Evolutionary conservation across 2,888 invertebrate species (phyloP).

Genomic region (Pachliopta kotzebuea): DNA sequence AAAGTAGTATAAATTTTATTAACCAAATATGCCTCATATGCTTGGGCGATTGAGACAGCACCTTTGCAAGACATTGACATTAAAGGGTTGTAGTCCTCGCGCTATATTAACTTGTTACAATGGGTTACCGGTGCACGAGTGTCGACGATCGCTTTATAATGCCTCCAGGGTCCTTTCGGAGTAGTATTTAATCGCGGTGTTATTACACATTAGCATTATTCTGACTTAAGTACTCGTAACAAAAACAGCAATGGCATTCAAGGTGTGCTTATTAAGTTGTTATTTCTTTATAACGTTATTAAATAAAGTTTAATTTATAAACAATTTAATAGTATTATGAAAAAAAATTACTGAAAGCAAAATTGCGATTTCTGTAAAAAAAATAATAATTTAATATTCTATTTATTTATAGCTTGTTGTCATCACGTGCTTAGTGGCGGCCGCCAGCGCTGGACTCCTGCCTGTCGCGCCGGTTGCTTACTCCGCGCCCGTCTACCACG

Average conservation of each 20-base stretch:
- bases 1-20: no score
- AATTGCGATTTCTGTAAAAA: no score
- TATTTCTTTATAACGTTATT: no score
- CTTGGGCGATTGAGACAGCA: not conserved
- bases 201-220: conserved; percentile 35
- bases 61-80: conserved; percentile 32
- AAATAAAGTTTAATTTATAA: no score
- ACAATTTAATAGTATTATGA: no score
- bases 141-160: conserved; percentile 7
- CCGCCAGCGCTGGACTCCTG: conserved; percentile 48
- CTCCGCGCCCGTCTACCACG: conserved; percentile 43
- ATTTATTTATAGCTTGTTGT: conserved; percentile 47
- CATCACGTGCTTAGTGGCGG: conserved; percentile 51
- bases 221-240: conserved; percentile 34
- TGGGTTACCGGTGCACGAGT: conserved; percentile 38
- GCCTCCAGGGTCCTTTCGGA: not conserved
- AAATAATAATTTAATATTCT: not conserved
- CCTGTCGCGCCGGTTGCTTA: conserved; percentile 31
- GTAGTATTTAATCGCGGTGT: conserved; percentile 40
- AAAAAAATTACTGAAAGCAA: no score
- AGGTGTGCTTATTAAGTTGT: conserved; percentile 37
- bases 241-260: conserved; percentile 42
- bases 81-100: conserved; percentile 45
- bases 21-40: no score
- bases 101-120: conserved; percentile 40